Evolutionary conservation across 2,888 invertebrate genomes (phyloP), one percentile per base, ranked within the genome.

Genomic region (Ypsolopha scabrella): DNA sequence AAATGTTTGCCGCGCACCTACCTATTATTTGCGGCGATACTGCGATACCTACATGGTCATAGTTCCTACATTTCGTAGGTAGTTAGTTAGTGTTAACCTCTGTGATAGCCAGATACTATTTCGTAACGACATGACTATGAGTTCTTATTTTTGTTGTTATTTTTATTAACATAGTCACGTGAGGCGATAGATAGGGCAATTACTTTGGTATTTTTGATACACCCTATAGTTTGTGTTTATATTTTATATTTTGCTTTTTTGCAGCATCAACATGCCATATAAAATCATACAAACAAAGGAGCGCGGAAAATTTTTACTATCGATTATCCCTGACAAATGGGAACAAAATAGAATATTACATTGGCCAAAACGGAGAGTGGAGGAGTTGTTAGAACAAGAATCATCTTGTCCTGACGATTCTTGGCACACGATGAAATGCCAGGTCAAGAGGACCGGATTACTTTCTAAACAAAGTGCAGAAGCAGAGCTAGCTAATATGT

Each of bases 381-480:
- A 52, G 50, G 52, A 50, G 13, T 48, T 50, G 53, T 53, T 53
- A 53, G 53, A 51, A 53, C 48, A 53, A 53, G 38, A 37, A 38
- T 48, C 39, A 48, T 51, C 53, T 53, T 53, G 51, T 43, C 46
- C 49, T 53, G 53, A 53, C 35, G 51, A 53, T 53, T 53, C 48
- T 49, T 49, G 53, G 48, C 48, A 37, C 51, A 53, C 39, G 41
- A 53, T 53, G 51, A 53, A 53, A 44, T 53, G 53, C 44, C 53
- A 53, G 50, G 54, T 54, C 54, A 54, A 54, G 48, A 50, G 54
- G 52, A 54, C 54, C 50, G 54, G 52, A 54, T 54, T 54, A 54
- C 37, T 54, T 52, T 50, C 6, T 13, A 43, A 43, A 54, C 54
- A 54, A 54, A 52, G 54, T 45, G 54, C 54, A 54, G 51, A 53